Percentiles rank a stretch among this genome's conserved stretches.
phyloP scores from a whole-genome alignment of 2,113 vertebrate species.

The Microcebus ravelobensis region DNA sequence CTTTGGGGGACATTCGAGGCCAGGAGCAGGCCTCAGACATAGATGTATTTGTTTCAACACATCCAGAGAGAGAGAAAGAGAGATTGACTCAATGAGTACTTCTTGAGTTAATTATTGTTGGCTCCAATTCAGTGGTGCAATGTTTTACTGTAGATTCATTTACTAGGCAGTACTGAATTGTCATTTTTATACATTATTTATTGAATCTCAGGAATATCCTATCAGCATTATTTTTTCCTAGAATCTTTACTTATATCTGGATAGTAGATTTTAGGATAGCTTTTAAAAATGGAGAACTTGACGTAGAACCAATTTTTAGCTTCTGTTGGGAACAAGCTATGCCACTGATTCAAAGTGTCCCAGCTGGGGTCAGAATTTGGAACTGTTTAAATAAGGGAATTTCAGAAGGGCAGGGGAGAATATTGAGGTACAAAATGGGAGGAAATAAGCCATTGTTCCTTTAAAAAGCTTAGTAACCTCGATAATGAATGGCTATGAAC shows the following conservation, averaged over 20 bases:
- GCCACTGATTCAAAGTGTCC: not conserved
- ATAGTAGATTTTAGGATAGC: not conserved
- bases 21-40: not conserved
- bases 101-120: constrained; percentile 43
- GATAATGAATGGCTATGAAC: constrained; percentile 66
- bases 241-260: not conserved
- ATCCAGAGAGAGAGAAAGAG: not conserved
- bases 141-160: constrained; percentile 15
- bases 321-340: not conserved
- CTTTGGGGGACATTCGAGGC: not conserved
- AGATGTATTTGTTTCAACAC: constrained; percentile 7
- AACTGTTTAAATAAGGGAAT: constrained; percentile 35
- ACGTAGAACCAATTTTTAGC: not conserved
- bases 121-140: not conserved
- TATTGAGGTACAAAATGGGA: constrained; percentile 61
- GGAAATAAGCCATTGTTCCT: constrained; percentile 67
- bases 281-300: constrained; percentile 11
- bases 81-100: not conserved
- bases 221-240: not conserved
- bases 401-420: constrained; percentile 49
- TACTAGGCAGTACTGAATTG: not conserved
- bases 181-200: not conserved
- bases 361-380: constrained; percentile 43
- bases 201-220: not conserved
- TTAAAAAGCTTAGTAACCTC: constrained; percentile 68